phyloP scores from a whole-genome alignment of 1,140 invertebrate species.

The Cydia splendana region DNA sequence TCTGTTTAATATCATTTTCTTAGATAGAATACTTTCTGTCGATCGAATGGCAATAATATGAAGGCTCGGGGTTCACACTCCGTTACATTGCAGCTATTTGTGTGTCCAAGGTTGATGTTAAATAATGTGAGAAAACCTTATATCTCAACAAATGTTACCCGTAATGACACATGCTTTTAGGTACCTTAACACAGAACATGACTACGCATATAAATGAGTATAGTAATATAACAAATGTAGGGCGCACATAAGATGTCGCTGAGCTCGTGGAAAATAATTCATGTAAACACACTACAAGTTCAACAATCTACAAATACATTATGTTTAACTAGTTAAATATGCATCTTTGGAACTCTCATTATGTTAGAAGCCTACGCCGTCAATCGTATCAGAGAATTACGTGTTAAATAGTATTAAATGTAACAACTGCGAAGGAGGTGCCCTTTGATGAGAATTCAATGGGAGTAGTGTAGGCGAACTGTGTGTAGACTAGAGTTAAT shows the following conservation, averaged over 20 bases:
- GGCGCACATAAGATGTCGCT: background rate
- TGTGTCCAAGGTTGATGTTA: constrained; percentile 17
- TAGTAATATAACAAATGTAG: background rate
- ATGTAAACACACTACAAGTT: background rate
- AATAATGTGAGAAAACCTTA: constrained; percentile 20
- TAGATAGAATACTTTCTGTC: background rate
- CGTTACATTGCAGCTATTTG: background rate
- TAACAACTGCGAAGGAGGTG: constrained; percentile 16
- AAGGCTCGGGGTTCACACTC: background rate
- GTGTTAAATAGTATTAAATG: constrained; percentile 6
- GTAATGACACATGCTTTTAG: constrained; percentile 1
- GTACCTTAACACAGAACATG: background rate
- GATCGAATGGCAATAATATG: background rate
- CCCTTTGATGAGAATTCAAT: background rate
- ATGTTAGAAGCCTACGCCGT: constrained; percentile 1
- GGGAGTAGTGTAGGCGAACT: constrained; percentile 16
- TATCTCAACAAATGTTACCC: constrained; percentile 12
- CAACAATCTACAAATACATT: background rate
- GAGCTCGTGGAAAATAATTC: background rate
- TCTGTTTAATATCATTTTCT: constrained; percentile 15
- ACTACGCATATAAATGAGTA: too few relatives aligned
- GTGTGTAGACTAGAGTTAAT: background rate
- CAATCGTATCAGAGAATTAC: constrained; percentile 11
- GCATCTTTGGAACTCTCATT: background rate
- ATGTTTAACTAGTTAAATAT: background rate